Evolutionary conservation across 2,888 invertebrate species (phyloP), one percentile per base, ranked within the genome.

Genomic region (Nipponacmea schrenckii): DNA sequence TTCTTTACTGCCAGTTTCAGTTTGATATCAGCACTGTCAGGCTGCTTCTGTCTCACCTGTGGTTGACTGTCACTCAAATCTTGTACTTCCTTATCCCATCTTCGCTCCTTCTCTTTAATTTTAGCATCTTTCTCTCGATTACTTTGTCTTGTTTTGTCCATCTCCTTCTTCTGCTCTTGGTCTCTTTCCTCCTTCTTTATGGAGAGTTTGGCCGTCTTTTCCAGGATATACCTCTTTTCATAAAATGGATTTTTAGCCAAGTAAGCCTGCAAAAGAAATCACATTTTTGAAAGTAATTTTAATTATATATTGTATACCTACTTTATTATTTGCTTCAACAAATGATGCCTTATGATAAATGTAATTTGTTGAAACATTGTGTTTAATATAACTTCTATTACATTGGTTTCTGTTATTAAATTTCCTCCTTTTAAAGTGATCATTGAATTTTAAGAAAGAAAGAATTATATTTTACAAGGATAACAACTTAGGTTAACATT

Each of bases 201-300:
- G 15, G 80, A 74, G 15, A 85, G 56, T n/a, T 78, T 82, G 14
- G 83, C 81, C 10, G 84, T 82, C 69, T 83, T 82, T 50, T 87
- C 86, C 45, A 85, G 73, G 31, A 80, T 80, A 69, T 76, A 76
- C 48, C 83, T 75, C 67, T 82, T 80, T 68, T 85, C 86, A 77
- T 87, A 85, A 69, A 80, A 82, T 27, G 81, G 83, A 69, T 86
- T 83, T 17, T 84, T 82, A 46, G 76, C 67, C 31, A 81, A 69
- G 68, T 83, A 81, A 76, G 80, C 80, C 86, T 86, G 76, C 15
- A 80, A 77, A 24, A 64, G 14, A 70, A 31, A 69, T 39, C 7
- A 8, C 7, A 39, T 39, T 39, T 39, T 39, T 39, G 39, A 39
- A 27, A 46, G 2, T 46, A 1, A 26, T 31, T 17, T 12, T 14